A percentile compares a stretch with the other conserved stretches of the same genome.
Conservation (phyloP, 1,140 invertebrate species). For the Pachypeltis micranthus region DNA sequence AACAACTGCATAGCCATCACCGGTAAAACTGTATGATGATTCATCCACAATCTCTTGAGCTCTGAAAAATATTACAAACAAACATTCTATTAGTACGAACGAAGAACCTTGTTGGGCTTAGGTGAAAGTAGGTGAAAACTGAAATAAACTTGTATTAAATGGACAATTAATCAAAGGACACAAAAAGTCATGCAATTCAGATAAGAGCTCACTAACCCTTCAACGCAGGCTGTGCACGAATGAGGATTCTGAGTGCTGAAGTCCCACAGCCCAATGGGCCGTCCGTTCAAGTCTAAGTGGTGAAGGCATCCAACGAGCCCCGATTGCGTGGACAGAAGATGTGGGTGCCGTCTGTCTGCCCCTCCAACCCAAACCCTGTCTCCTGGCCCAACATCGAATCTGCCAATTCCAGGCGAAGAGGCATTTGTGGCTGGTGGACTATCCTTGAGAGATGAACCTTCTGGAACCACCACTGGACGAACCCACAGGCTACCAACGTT, state of each 20-base stretch:
- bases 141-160: too few species aligned
- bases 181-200: too few species aligned
- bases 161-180: neutral
- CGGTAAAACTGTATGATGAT: conserved; percentile 53
- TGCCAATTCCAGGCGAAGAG: conserved; percentile 39
- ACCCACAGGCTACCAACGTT: conserved; percentile 45
- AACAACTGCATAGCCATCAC: conserved; percentile 63
- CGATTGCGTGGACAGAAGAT: conserved; percentile 27
- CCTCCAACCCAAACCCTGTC: conserved; percentile 48
- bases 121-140: too few species aligned
- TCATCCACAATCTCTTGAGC: conserved; percentile 41
- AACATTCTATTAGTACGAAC: neutral
- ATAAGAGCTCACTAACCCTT: conserved; percentile 58
- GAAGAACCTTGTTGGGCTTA: too few species aligned
- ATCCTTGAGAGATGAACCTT: conserved; percentile 31
- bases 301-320: conserved; percentile 65
- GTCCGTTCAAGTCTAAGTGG: conserved; percentile 61
- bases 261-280: conserved; percentile 77
- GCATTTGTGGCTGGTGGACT: conserved; percentile 34
- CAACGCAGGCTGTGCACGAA: conserved; percentile 60
- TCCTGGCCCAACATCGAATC: conserved; percentile 39
- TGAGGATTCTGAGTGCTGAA: conserved; percentile 52
- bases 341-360: conserved; percentile 34
- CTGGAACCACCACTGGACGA: conserved; percentile 34
- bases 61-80: conserved; percentile 34